These are phyloP conservation scores for Emydoidea blandingii DNA, from an alignment of 2,797 vertebrate species.

Conservation along the genomic window DNA sequence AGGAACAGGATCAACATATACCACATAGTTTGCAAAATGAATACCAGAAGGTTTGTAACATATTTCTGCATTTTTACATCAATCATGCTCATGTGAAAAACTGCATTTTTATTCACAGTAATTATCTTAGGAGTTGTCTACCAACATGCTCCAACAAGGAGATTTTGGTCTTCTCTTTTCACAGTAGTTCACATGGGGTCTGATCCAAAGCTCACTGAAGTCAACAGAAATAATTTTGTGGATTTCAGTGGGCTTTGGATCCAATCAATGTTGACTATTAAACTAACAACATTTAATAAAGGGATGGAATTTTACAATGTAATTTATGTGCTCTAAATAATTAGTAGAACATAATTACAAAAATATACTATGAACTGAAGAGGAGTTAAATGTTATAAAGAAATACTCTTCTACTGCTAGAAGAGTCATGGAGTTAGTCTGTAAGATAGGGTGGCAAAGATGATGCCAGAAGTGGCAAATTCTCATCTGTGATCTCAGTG, in stretches of 20 bases:
- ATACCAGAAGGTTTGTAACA: not conserved
- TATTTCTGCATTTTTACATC: not conserved
- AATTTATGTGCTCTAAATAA: too few relatives aligned
- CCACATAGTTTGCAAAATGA: not conserved
- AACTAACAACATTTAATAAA: not conserved
- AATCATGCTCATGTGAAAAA: not conserved
- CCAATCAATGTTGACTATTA: not conserved
- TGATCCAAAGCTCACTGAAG: not conserved
- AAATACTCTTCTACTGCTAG: not conserved
- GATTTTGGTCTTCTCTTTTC: not conserved
- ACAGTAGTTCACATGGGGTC: not conserved
- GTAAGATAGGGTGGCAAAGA: not conserved
- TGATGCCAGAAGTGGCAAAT: slow-evolving; percentile 56
- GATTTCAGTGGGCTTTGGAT: slow-evolving; percentile 13
- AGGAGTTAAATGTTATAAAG: not conserved
- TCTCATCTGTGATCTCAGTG: slow-evolving; percentile 50
- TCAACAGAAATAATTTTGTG: not conserved
- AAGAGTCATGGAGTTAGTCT: slow-evolving; percentile 34
- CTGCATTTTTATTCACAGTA: not conserved
- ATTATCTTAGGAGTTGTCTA: not conserved
- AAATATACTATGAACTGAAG: not conserved
- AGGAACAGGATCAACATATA: not conserved
- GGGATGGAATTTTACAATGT: not conserved
- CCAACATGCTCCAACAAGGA: not conserved
- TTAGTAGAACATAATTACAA: not conserved